Base-by-base conservation (phyloP, 1,140 invertebrate genomes). In the Trichonephila clavipes region DNA sequence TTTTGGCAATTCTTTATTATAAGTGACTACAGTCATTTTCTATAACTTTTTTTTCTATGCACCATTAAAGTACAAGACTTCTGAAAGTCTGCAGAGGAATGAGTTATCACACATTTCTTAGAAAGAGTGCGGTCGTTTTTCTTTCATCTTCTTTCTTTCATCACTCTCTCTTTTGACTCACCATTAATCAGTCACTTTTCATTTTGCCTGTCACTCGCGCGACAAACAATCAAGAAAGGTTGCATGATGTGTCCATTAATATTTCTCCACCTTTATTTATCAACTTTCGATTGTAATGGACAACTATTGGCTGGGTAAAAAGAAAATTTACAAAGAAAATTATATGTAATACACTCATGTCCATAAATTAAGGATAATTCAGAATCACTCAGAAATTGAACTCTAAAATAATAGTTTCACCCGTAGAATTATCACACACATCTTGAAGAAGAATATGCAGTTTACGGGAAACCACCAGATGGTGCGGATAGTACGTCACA, bases 231-330 rank as follows among this genome's bases (percentile, higher is more conserved):
- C 90, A 92, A 92, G 90, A 77, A 83, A 10, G 40, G 28, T 59
- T 85, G 90, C 85, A 92, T 92, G 90, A 92, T 92, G 90, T 85
- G 24, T 85, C 90, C 69, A 85, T 92, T 92, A 92, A 92, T 92
- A 92, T 85, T 92, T 92, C 44, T 19, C 44, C 24, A 44, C 69
- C 89, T 81, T 34, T 40, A 44, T 88, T 88, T 64, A 34, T 64
- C 24, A 59, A 44, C 44, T 58, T 58, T 59, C 44, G 44, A 44
- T 44, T 44, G 44, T 72, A 72, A 89, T 66, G 62, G 72, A 72
- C n/a, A 88, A 18, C 66, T n/a, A 59, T 51, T 72, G 66, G 24
- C 62, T 10, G n/a, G 72, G 72, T 72, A 19, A 40, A 40, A 87
- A n/a, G n/a, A n/a, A n/a, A n/a, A n/a, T n/a, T n/a, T n/a, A n/a